Base-by-base conservation (phyloP, 2,888 invertebrate genomes). In the Alsophila aescularia region DNA sequence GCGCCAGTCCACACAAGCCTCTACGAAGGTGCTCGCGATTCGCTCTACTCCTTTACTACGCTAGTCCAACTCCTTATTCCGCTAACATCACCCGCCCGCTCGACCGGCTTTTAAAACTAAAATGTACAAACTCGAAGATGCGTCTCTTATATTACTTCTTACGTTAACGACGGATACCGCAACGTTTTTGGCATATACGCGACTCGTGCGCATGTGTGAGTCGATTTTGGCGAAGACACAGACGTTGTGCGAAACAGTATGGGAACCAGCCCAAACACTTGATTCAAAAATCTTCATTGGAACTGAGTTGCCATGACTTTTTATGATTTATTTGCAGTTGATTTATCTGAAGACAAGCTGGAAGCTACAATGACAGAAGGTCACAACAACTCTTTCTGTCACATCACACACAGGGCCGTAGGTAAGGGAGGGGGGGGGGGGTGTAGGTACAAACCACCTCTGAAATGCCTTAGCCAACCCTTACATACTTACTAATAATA, bases 61-160 rank as follows among this genome's bases (percentile, higher is more conserved):
- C 66, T 67, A 72, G 16, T 41, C 31, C 13, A 29, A 43, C 69
- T 72, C 81, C 70, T 73, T 81, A 84, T 81, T 81, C 83, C 79
- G 83, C 85, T 72, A 83, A 85, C 88, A 85, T 86, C 83, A 76
- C 85, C 86, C 88, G 87, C 85, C 81, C 87, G 72, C 83, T 74
- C 88, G 85, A 79, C 75, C 85, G 83, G 79, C 86, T 87, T 87
- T 83, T 83, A 79, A 82, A 82, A 91, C 90, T 90, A 87, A 91
- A 86, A 81, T 90, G 90, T 90, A 88, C 89, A 90, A 90, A 91
- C 79, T 82, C 84, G 75, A 90, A 90, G 90, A 91, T 90, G 90
- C 85, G 88, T 86, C 83, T 90, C 90, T 90, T 91, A 91, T 91
- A 90, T 90, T 84, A 91, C 81, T 85, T 90, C 90, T 89, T 90